Base-by-base conservation (phyloP, 2,113 vertebrate genomes). In the Takifugu bimaculatus region DNA sequence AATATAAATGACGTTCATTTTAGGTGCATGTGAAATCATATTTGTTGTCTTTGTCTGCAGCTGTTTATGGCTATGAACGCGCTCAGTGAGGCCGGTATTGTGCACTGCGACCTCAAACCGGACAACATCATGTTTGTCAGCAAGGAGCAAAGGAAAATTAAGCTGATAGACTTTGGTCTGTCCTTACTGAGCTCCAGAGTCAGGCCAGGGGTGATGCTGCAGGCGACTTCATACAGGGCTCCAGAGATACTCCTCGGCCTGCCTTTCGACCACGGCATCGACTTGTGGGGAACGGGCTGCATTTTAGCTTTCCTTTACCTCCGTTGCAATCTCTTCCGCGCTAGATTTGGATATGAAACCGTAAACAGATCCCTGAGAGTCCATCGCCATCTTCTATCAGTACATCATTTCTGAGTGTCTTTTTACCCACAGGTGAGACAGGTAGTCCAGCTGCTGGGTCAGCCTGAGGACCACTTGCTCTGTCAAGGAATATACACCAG, bases 101-200 rank as follows among this genome's bases (percentile, higher is more conserved):
- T 78, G 39, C 59, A 78, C 12, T 50, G 42, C 0, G 63, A 67
- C 13, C 62, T 78, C 7, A 74, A 70, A 48, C 70, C 59, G 0
- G 62, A 78, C 51, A 67, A 74, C 3, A 2, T 78, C 1, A 66
- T 78, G 70, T 5, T 69, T 29, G 65, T 65, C 9, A 51, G n/a
- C 35, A 50, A 25, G 39, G 59, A 4, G 44, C 45, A 13, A 43
- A 0, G 39, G 4, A 65, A 45, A 5, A 11, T 73, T 1, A 73
- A 74, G 54, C 5, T 78, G 3, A 70, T 66, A 5, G 75, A 74
- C 54, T 70, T 63, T 2, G 25, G 62, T 0, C 0, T 4, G 12
- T 50, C 75, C 1, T 39, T 11, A 11, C 7, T 39, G 35, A 39
- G 26, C 62, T 11, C 6, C 6, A 4, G 12, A 13, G 10, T 43